A percentile compares a stretch with the other conserved stretches of the same genome.
These are phyloP conservation scores for Leucosticte australis DNA, from an alignment of 2,113 vertebrate genomes.

Conservation along the genomic window DNA sequence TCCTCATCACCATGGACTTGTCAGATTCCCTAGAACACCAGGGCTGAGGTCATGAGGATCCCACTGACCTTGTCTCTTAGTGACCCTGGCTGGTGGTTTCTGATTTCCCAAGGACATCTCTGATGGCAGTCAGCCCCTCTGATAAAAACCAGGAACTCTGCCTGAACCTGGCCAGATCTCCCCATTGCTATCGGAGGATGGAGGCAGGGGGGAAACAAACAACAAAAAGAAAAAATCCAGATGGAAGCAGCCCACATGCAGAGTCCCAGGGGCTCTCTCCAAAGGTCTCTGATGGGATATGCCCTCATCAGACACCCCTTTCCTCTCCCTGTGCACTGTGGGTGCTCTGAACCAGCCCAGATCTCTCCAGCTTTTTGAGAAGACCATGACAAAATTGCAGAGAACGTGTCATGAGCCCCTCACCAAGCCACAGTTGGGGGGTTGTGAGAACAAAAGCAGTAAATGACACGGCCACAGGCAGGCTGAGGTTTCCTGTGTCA, in stretches of 20 bases:
- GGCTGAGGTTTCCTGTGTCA: background rate
- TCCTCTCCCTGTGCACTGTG: background rate
- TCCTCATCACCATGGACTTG: background rate
- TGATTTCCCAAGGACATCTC: background rate
- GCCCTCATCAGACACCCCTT: rapidly evolving
- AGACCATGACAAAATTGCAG: rapidly evolving
- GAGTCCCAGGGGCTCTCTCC: background rate
- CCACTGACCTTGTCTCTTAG: background rate
- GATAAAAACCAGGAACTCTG: background rate
- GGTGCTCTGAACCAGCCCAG: background rate
- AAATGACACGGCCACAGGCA: background rate
- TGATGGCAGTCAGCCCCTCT: background rate
- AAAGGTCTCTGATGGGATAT: background rate
- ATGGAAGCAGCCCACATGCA: rapidly evolving
- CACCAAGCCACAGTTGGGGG: background rate
- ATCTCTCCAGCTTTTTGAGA: background rate
- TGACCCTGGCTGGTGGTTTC: background rate
- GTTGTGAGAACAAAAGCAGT: background rate
- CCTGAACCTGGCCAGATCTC: background rate
- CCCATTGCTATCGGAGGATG: too few species aligned
- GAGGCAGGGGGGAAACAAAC: rapidly evolving
- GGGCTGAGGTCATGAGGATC: background rate
- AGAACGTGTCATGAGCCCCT: background rate
- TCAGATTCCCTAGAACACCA: too few species aligned
- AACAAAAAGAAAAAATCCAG: background rate